Evolutionary conservation across 2,113 vertebrate species (phyloP).

Genomic region (Megaleporinus macrocephalus): DNA sequence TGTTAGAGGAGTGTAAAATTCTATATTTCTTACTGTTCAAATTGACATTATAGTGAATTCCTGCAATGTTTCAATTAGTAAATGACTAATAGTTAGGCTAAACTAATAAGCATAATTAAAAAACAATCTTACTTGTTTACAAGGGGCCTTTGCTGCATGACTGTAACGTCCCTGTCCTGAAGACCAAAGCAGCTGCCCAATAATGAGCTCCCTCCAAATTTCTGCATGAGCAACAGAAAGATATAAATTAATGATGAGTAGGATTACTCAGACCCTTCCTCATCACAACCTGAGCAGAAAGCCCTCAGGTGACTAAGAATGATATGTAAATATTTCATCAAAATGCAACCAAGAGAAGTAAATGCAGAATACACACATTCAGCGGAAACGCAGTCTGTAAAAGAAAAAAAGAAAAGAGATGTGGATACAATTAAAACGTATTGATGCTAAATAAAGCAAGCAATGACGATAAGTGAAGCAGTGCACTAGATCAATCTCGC

Average conservation of each 20-base stretch:
- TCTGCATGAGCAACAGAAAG: constrained; percentile 57
- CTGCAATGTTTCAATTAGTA: too few relatives aligned
- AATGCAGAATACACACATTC: constrained; percentile 15
- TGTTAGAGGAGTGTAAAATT: too few relatives aligned
- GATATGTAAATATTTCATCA: constrained; percentile 76
- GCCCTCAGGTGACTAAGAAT: constrained; percentile 72
- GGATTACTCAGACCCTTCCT: constrained; percentile 74
- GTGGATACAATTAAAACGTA: neutral
- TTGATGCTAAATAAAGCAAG: neutral
- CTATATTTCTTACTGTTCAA: too few relatives aligned
- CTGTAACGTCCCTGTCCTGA: neutral
- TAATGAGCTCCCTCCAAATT: constrained; percentile 64
- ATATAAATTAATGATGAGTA: constrained; percentile 75
- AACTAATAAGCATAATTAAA: neutral
- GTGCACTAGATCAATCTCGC: neutral
- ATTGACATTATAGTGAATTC: too few relatives aligned
- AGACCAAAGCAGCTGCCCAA: neutral
- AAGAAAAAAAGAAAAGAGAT: constrained; percentile 1
- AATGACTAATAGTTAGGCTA: too few relatives aligned
- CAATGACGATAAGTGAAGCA: neutral
- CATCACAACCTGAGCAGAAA: constrained; percentile 66
- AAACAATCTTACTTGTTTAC: neutral
- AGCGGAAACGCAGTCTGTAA: neutral
- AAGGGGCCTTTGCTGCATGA: neutral
- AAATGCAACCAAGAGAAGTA: constrained; percentile 69